phyloP scores from a whole-genome alignment of 1,140 invertebrate species.

The Saccostrea cuccullata region DNA sequence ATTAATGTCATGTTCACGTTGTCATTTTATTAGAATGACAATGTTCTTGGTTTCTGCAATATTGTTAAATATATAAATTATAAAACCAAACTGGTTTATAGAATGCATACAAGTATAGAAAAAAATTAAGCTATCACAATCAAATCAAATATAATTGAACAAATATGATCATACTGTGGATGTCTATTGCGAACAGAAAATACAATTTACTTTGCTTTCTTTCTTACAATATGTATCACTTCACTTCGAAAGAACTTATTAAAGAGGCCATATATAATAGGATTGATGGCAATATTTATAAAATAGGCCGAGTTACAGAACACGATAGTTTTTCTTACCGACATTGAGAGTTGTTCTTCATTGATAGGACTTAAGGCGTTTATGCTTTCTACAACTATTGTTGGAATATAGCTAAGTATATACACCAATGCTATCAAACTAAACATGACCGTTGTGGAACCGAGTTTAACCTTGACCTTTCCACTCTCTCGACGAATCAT shows the following conservation, averaged over 20 bases:
- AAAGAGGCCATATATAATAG: constrained; percentile 17
- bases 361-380: constrained; percentile 8
- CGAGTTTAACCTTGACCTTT: neutral
- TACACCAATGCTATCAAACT: constrained; percentile 9
- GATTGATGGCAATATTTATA: constrained; percentile 13
- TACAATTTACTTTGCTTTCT: neutral
- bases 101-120: too few species aligned
- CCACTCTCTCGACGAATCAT: neutral
- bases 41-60: too few species aligned
- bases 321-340: neutral
- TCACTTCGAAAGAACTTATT: constrained; percentile 23
- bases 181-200: too few species aligned
- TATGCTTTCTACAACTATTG: constrained; percentile 6
- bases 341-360: neutral
- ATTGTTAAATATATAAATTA: too few species aligned
- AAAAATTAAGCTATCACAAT: too few species aligned
- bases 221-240: neutral
- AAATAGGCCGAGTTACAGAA: neutral
- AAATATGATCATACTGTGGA: too few species aligned
- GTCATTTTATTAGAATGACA: too few species aligned
- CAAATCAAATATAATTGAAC: too few species aligned
- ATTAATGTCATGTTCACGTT: too few species aligned
- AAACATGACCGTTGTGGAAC: neutral
- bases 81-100: too few species aligned
- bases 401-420: constrained; percentile 33